phyloP scores from a whole-genome alignment of 2,797 vertebrate genomes.

The Odontamblyopus lacepedii region DNA sequence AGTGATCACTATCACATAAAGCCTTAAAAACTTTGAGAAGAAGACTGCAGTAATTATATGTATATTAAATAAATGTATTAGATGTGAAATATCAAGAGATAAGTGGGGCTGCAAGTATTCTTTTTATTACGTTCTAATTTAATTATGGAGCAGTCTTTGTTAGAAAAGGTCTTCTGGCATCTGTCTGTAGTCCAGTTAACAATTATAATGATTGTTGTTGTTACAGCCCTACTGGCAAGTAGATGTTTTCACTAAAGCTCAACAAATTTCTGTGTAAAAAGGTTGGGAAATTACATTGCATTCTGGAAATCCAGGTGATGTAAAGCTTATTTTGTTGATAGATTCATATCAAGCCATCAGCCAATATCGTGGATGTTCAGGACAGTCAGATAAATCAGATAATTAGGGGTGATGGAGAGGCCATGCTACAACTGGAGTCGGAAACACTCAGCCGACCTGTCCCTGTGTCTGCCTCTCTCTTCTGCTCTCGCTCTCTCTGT shows the following conservation, averaged over 20 bases:
- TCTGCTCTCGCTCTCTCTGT: constrained; percentile 31
- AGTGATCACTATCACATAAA: no score
- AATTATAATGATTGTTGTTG: no score
- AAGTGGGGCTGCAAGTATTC: background rate
- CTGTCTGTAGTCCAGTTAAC: no score
- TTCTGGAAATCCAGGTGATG: background rate
- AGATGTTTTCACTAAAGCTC: background rate
- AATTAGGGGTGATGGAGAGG: constrained; percentile 5
- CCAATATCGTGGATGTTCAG: background rate
- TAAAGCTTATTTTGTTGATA: background rate
- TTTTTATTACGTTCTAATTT: background rate
- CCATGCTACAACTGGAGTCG: constrained; percentile 19
- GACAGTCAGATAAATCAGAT: constrained; percentile 7
- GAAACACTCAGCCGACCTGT: constrained; percentile 16
- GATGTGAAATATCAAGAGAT: background rate
- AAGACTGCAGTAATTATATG: background rate
- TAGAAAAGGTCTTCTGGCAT: no score
- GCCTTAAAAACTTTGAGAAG: no score
- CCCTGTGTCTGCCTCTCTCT: constrained; percentile 15
- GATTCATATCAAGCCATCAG: background rate
- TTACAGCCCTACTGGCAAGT: background rate
- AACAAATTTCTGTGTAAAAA: background rate
- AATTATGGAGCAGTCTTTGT: no score
- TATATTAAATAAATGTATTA: background rate
- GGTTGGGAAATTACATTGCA: background rate